Evolutionary conservation across 2,888 invertebrate species (phyloP), one percentile per base, ranked within the genome.

Genomic region (Flabesymbios commensalis): DNA sequence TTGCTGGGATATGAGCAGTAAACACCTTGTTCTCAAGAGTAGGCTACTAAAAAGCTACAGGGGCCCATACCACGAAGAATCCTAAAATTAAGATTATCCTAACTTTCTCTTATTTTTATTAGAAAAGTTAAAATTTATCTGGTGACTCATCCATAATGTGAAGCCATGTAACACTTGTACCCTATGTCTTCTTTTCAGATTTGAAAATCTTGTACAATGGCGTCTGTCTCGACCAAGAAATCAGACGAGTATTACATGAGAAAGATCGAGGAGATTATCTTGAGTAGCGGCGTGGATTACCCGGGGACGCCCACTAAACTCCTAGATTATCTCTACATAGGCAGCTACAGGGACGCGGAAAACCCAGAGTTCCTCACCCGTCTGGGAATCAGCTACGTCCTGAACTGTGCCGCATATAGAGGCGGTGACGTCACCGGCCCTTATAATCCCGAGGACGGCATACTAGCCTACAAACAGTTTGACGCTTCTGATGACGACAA

Each of bases 381-480:
- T 2, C 45, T 54, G 17, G 59, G 59, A n/a, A 47, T 60, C 42
- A 61, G 45, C 39, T 59, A 60, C 47, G 59, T 53, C 31, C 59
- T 62, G 32, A 62, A 61, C 53, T 52, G 49, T 26, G 59, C 62
- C n/a, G 59, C 47, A 17, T 14, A 26, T 28, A 42, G 49, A 14
- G 31, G 7, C 14, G 19, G 10, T 7, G 26, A 22, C 36, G 29
- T 22, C 3, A n/a, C 29, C 24, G 52, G 52, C 52, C 58, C 58
- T 2, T 60, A 60, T 33, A 56, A 56, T 3, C 57, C 56, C 22
- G 47, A 47, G 10, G 52, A 31, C 22, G 61, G 61, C 22, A 29
- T 61, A 10, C 36, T 33, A 32, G 39, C 42, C 24, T 61, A 61
- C 36, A 28, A 43, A 5, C 19, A 32, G 24, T 42, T 61, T 32